Percentiles rank a stretch among this genome's conserved stretches.
These are phyloP conservation scores for Furcula furcula DNA, from an alignment of 2,888 invertebrate genomes.

Conservation along the genomic window DNA sequence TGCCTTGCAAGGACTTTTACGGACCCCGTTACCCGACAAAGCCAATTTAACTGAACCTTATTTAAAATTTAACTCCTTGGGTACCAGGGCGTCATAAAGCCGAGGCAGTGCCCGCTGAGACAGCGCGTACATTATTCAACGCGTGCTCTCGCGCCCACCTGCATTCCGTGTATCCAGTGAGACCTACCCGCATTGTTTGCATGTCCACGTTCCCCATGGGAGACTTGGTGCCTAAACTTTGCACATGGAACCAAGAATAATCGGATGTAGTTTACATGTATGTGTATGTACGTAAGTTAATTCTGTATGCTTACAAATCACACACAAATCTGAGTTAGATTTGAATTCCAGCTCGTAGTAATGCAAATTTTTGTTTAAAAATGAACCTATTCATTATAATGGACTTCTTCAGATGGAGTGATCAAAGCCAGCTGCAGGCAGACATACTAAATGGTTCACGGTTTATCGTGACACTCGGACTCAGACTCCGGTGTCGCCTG, in stretches of 20 bases:
- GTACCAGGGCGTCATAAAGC: conserved; percentile 45
- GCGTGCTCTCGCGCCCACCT: conserved; percentile 43
- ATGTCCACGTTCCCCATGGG: conserved; percentile 49
- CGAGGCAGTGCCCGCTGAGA: conserved; percentile 43
- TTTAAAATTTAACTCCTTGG: conserved; percentile 33
- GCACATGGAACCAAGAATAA: conserved; percentile 34
- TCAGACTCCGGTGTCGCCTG: too few relatives aligned
- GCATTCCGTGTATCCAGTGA: conserved; percentile 57
- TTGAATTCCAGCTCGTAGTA: too few relatives aligned
- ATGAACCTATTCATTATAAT: too few relatives aligned
- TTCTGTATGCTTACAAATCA: not conserved
- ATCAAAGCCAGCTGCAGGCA: too few relatives aligned
- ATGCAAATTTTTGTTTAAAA: too few relatives aligned
- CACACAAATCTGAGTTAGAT: too few relatives aligned
- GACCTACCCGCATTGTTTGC: conserved; percentile 51
- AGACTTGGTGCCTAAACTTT: conserved; percentile 36
- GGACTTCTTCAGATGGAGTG: too few relatives aligned
- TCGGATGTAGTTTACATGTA: conserved; percentile 16
- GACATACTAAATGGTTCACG: too few relatives aligned
- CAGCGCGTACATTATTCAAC: conserved; percentile 64
- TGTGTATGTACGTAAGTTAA: not conserved
- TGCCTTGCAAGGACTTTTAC: conserved; percentile 18
- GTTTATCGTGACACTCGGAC: too few relatives aligned
- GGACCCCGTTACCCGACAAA: conserved; percentile 14
- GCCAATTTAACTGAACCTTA: conserved; percentile 26